Evolutionary conservation across 2,113 vertebrate genomes (phyloP), one percentile per base, ranked within the genome.

Genomic region (Polypterus bichir): DNA sequence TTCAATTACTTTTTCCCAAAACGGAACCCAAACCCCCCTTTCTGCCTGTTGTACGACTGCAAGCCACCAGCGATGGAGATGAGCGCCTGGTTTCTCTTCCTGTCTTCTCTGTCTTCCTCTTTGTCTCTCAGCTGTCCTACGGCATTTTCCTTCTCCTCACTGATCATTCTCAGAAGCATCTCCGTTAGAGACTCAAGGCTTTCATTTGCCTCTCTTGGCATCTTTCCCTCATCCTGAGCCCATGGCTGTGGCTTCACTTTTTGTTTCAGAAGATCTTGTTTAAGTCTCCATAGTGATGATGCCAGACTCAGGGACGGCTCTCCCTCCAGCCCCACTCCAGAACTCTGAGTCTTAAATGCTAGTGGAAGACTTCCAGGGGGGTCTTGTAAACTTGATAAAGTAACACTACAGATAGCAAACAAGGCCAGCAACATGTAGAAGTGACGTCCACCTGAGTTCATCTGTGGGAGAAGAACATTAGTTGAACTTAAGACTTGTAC

Each of bases 21-120:
- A 57, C 84, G 81, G 66, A 86, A 86, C 3, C 81, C 79, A 46
- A 85, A 82, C 3, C 84, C 84, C 49, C 83, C 84, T 66, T 85
- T 84, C 68, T 85, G 79, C 11, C 84, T 68, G 65, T 75, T 79
- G 48, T 80, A 79, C 1, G 84, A 81, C 47, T 85, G 81, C 5
- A 86, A 76, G 6, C 76, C 81, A 48, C 80, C 81, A 0, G 73
- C 79, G 1, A 86, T 77, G 68, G 79, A 85, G 8, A 69, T 77
- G 48, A 86, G 79, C 0, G 77, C 77, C 3, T 81, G 65, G 2
- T 78, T 81, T 61, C 70, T 75, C 57, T 69, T 73, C 46, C 69
- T 71, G 1, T 71, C 79, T 0, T 69, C 73, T 27, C 71, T 68
- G 9, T 59, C 76, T 0, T 62, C 69, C 1, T 56, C 56, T 44